Percentiles rank a stretch among this genome's conserved stretches.
phyloP scores from a whole-genome alignment of 2,797 vertebrate species.

The Hipposideros larvatus region DNA sequence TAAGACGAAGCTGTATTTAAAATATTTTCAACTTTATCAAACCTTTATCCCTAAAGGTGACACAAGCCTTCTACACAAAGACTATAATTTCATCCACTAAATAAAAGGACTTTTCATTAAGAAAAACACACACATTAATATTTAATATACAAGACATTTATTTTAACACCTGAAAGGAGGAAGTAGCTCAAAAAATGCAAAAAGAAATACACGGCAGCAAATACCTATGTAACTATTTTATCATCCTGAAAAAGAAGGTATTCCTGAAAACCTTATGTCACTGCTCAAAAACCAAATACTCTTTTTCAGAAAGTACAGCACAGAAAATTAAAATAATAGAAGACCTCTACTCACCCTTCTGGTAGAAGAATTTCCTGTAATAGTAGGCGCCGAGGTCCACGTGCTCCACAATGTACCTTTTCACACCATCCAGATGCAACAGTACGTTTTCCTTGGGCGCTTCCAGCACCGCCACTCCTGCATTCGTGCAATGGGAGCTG shows the following conservation, averaged over 20 bases:
- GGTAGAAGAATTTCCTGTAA: slow-evolving; percentile 96
- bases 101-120: not conserved
- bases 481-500: slow-evolving; percentile 95
- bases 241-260: not conserved
- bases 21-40: slow-evolving; percentile 33
- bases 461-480: slow-evolving; percentile 97
- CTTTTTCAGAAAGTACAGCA: not conserved
- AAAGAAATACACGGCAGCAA: not conserved
- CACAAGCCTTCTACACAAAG: not conserved
- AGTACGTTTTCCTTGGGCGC: slow-evolving; percentile 94
- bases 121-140: not conserved
- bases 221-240: not conserved
- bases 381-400: slow-evolving; percentile 98
- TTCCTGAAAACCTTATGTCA: not conserved
- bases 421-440: slow-evolving; percentile 93
- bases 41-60: not conserved
- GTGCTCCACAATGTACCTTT: slow-evolving; percentile 97
- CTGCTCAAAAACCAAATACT: not conserved
- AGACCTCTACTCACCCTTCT: slow-evolving; percentile 92
- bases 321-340: not conserved
- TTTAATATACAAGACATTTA: slow-evolving; percentile 14
- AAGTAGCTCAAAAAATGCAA: not conserved
- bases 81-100: not conserved
- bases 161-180: slow-evolving; percentile 29
- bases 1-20: not conserved